Percentiles rank a stretch among this genome's conserved stretches.
These are phyloP conservation scores for Coptotermes formosanus DNA, from an alignment of 1,140 invertebrate species.

Conservation along the genomic window DNA sequence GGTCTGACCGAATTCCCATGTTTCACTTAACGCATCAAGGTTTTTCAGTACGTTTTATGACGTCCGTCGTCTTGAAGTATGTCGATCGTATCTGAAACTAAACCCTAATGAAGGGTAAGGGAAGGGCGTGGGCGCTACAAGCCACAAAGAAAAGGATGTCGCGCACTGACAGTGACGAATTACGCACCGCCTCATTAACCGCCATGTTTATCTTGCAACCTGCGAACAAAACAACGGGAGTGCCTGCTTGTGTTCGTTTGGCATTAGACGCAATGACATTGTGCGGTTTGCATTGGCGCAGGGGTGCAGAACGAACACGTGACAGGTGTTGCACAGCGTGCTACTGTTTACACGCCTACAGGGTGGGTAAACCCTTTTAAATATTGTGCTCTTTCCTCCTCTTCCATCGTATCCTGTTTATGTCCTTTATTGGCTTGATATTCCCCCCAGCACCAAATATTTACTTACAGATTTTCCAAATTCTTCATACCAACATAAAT, in stretches of 20 bases:
- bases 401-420: no score
- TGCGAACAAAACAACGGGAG: background rate
- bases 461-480: no score
- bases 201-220: background rate
- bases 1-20: no score
- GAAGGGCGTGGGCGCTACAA: background rate
- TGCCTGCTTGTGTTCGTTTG: background rate
- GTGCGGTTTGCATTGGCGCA: background rate
- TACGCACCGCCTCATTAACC: background rate
- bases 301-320: background rate
- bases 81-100: background rate
- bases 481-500: no score
- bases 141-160: background rate
- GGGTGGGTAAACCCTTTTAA: no score
- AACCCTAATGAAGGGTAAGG: background rate
- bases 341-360: no score
- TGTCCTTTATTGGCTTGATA: no score
- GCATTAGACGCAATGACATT: background rate
- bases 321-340: no score
- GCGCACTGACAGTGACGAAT: background rate
- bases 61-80: background rate
- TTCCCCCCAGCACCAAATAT: no score
- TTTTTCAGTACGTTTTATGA: background rate
- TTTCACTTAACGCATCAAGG: no score
- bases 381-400: no score